These are phyloP conservation scores for Anoplophora glabripennis DNA, from an alignment of 1,140 invertebrate genomes.

Conservation along the genomic window DNA sequence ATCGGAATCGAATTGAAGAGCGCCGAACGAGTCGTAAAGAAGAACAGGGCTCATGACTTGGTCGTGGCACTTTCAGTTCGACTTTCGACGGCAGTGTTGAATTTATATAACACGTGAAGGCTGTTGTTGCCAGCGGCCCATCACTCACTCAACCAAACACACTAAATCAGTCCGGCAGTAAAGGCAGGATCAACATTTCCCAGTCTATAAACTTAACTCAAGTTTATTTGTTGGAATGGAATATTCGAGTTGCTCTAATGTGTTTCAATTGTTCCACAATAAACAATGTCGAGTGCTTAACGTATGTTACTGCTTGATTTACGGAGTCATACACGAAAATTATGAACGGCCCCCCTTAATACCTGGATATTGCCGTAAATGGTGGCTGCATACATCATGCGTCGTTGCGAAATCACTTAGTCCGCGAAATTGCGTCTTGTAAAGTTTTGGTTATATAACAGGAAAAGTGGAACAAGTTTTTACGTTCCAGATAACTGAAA, in stretches of 20 bases:
- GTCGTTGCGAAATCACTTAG: too few relatives aligned
- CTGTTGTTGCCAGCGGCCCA: slow-evolving; percentile 45
- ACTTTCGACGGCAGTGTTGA: slow-evolving; percentile 25
- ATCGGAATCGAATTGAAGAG: slow-evolving; percentile 9
- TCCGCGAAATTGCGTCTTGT: too few relatives aligned
- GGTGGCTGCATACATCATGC: background rate
- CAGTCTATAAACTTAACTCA: slow-evolving; percentile 39
- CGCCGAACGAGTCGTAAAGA: slow-evolving; percentile 10
- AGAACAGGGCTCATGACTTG: slow-evolving; percentile 18
- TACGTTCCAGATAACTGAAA: too few relatives aligned
- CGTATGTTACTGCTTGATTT: slow-evolving; percentile 20
- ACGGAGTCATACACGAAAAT: slow-evolving; percentile 7
- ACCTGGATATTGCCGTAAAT: slow-evolving; percentile 1
- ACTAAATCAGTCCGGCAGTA: slow-evolving; percentile 37
- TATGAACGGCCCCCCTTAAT: slow-evolving; percentile 3
- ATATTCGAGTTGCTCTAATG: slow-evolving; percentile 40
- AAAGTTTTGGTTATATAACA: too few relatives aligned
- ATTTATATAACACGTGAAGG: slow-evolving; percentile 45
- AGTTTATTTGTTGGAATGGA: slow-evolving; percentile 40
- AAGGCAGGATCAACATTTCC: slow-evolving; percentile 30
- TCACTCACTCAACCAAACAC: slow-evolving; percentile 39
- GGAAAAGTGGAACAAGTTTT: too few relatives aligned
- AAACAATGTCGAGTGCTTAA: slow-evolving; percentile 37
- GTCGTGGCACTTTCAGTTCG: slow-evolving; percentile 14
- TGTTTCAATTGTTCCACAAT: slow-evolving; percentile 41